Percentiles rank a stretch among this genome's conserved stretches.
Conservation (phyloP, 2,888 invertebrate species). For the Meteorus cinctellus region DNA sequence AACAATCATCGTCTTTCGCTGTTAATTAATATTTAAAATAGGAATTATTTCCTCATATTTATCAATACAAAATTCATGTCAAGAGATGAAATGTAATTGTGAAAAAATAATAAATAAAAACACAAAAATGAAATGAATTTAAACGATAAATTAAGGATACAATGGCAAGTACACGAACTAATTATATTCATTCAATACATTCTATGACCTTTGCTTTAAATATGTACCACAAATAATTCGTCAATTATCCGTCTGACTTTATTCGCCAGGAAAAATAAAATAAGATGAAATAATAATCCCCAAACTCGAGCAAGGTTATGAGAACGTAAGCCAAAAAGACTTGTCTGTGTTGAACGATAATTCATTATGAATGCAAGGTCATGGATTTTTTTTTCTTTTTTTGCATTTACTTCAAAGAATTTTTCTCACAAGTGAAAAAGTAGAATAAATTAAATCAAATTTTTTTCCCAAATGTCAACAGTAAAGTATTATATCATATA, state of each 20-base stretch:
- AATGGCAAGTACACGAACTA: background rate
- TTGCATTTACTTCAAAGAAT: background rate
- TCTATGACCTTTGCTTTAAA: background rate
- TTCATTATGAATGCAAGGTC: slow-evolving; percentile 7
- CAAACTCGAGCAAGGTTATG: slow-evolving; percentile 25
- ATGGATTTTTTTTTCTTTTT: background rate
- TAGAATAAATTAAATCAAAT: background rate
- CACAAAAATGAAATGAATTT: background rate
- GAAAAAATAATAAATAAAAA: background rate
- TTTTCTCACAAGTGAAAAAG: background rate
- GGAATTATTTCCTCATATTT: slow-evolving; percentile 12
- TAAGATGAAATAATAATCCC: background rate
- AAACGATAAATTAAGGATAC: background rate
- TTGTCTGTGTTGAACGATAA: slow-evolving; percentile 11
- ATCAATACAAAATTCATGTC: background rate
- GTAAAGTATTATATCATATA: background rate
- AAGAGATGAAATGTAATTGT: background rate
- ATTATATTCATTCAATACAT: background rate
- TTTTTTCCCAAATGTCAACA: background rate
- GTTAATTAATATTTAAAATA: slow-evolving; percentile 26
- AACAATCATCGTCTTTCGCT: slow-evolving; percentile 47
- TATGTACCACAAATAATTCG: background rate
- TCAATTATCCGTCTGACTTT: background rate
- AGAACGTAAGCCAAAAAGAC: slow-evolving; percentile 23
- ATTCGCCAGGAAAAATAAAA: background rate